Percentiles rank a stretch among this genome's conserved stretches.
These are phyloP conservation scores for Hycleus cichorii DNA, from an alignment of 1,140 invertebrate species.

Conservation along the genomic window DNA sequence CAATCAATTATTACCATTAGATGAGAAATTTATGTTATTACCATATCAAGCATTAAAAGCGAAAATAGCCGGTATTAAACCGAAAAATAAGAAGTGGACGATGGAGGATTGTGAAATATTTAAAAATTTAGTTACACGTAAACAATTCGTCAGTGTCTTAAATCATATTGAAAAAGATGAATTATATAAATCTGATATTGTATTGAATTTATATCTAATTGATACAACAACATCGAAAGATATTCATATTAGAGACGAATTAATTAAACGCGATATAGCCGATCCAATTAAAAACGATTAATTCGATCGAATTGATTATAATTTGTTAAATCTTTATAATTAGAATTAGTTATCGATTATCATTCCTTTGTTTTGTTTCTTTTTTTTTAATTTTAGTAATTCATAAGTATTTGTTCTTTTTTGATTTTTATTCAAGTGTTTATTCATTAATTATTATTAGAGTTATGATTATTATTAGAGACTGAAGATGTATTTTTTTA, in stretches of 20 bases:
- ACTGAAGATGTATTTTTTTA: no score
- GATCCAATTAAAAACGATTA: conserved; percentile 4
- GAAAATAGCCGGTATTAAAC: conserved; percentile 45
- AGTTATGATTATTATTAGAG: no score
- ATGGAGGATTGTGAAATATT: conserved; percentile 38
- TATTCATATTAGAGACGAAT: conserved; percentile 30
- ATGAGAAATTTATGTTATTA: conserved; percentile 43
- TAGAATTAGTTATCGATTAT: no score
- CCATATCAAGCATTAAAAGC: conserved; percentile 53
- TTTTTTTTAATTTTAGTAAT: no score
- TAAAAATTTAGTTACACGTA: conserved; percentile 29
- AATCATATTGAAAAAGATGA: conserved; percentile 33
- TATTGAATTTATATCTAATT: conserved; percentile 32
- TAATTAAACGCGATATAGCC: conserved; percentile 34
- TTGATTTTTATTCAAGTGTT: no score
- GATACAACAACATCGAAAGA: conserved; percentile 34
- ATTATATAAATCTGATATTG: conserved; percentile 32
- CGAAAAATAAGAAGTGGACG: conserved; percentile 37
- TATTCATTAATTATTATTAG: no score
- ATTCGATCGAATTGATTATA: no score
- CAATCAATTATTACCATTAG: conserved; percentile 43
- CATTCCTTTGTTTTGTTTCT: no score
- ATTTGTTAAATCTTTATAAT: no score
- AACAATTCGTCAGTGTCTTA: conserved; percentile 29
- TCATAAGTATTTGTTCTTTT: no score